Conservation (phyloP, 2,797 vertebrate genomes). For the Labroides dimidiatus region DNA sequence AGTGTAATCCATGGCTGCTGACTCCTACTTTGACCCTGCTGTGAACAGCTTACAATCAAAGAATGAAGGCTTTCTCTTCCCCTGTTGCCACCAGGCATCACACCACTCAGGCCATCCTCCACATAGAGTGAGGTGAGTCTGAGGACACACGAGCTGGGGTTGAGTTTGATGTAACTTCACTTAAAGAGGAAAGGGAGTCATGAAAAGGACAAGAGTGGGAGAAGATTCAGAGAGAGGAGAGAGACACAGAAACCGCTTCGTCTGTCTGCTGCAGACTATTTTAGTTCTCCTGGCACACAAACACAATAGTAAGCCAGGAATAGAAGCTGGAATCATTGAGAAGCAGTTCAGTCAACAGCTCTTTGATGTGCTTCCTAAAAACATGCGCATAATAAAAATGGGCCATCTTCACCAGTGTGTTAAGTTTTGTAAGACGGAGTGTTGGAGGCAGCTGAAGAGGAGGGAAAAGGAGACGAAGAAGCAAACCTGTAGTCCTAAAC, state of each 20-base stretch:
- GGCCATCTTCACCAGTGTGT: constrained; percentile 14
- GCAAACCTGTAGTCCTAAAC: neutral
- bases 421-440: constrained; percentile 11
- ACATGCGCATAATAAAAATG: constrained; percentile 34
- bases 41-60: neutral
- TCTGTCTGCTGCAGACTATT: constrained; percentile 45
- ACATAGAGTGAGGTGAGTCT: constrained; percentile 37
- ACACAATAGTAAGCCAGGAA: constrained; percentile 54
- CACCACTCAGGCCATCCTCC: neutral
- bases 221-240: neutral
- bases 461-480: neutral
- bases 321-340: constrained; percentile 37
- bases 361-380: constrained; percentile 46
- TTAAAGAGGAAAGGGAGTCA: constrained; percentile 26
- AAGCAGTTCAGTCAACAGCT: constrained; percentile 14
- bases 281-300: constrained; percentile 23
- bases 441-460: constrained; percentile 3
- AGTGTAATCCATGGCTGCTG: neutral
- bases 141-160: constrained; percentile 21
- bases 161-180: constrained; percentile 51
- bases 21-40: neutral
- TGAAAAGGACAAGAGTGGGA: constrained; percentile 2
- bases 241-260: constrained; percentile 25
- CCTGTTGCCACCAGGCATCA: neutral
- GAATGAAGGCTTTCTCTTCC: neutral